A percentile compares a stretch with the other conserved stretches of the same genome.
Conservation (phyloP, 2,797 vertebrate species). For the Pseudocheirus occidentalis region DNA sequence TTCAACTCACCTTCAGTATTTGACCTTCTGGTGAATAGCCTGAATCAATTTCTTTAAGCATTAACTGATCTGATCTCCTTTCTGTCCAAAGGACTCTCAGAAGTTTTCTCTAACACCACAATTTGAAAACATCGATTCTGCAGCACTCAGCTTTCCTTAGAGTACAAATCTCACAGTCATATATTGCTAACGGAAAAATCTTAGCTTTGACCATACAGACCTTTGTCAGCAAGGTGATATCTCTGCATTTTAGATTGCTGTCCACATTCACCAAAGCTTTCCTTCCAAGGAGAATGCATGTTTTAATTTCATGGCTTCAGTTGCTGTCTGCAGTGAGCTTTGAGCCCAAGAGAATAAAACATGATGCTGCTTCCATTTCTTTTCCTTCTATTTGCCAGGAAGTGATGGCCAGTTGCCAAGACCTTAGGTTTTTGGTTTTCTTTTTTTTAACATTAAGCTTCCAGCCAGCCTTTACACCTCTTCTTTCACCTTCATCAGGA, state of each 20-base stretch:
- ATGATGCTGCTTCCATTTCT: not conserved
- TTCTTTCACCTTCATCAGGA: not conserved
- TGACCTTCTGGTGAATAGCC: not conserved
- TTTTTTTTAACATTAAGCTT: not conserved
- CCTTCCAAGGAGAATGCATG: not conserved
- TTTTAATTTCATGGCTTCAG: not conserved
- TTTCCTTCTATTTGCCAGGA: not conserved
- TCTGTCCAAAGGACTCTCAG: not conserved
- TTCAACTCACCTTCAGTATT: not conserved
- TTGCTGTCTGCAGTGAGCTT: not conserved
- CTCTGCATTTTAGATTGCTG: not conserved
- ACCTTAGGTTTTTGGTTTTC: not conserved
- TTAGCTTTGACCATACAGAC: not conserved
- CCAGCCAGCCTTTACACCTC: not conserved
- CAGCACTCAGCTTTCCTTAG: not conserved
- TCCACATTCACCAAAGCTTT: conserved; percentile 4
- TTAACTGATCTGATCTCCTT: not conserved
- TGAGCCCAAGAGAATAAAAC: not conserved
- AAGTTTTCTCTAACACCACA: not conserved
- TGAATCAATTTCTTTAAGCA: not conserved
- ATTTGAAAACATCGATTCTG: not conserved
- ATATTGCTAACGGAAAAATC: not conserved
- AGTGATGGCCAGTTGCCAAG: not conserved
- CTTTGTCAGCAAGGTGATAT: not conserved
- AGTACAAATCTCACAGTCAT: not conserved